Conservation (phyloP, 2,113 vertebrate genomes). For the Neotragus moschatus region DNA sequence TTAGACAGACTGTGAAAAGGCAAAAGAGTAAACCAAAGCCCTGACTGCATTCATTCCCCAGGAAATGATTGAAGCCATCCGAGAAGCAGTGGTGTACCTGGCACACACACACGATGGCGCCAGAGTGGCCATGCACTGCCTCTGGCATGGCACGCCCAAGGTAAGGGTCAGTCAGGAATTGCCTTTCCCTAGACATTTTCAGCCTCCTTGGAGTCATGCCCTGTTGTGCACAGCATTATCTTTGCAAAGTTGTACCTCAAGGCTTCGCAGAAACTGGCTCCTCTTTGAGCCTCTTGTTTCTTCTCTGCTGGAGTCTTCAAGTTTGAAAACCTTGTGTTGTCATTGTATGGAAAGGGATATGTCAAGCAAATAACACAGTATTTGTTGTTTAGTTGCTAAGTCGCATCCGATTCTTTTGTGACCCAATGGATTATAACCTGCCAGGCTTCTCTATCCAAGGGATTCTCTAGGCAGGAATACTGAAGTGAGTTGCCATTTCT, state of each 20-base stretch:
- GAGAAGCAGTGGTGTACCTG: conserved; percentile 94
- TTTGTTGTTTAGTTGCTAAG: not conserved
- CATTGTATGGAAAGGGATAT: not conserved
- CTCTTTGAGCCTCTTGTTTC: not conserved
- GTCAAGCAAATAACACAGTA: not conserved
- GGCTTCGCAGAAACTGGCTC: not conserved
- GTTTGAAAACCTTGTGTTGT: not conserved
- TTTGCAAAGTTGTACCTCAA: not conserved
- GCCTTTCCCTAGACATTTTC: not conserved
- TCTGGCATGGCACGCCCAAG: conserved; percentile 97
- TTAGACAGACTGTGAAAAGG: not conserved
- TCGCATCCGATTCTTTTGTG: not conserved
- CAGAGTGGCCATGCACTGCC: conserved; percentile 93
- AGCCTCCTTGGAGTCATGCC: not conserved
- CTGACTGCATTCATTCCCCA: conserved; percentile 65
- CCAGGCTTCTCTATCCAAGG: not conserved
- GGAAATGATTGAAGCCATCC: conserved; percentile 97
- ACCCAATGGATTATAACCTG: not conserved
- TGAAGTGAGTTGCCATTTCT: not conserved
- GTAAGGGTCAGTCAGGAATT: conserved; percentile 63
- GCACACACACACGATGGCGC: conserved; percentile 96
- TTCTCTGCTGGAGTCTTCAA: not conserved
- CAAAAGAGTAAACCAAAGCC: not conserved
- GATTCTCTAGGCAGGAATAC: not conserved
- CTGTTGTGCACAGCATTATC: not conserved